phyloP scores from a whole-genome alignment of 2,888 invertebrate species.

The Dastarcus helophoroides region DNA sequence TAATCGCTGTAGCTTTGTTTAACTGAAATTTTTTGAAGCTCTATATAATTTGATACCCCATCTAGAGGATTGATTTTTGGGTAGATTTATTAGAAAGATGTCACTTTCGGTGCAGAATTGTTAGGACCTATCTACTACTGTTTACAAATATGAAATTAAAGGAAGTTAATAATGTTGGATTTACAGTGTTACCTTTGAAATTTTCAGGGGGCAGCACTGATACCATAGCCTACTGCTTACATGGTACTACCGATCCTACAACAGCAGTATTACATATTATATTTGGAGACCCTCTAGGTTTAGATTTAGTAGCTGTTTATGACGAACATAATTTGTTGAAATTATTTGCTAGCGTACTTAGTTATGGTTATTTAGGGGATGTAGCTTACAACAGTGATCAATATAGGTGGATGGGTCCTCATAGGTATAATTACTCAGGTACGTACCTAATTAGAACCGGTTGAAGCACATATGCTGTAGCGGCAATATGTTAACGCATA shows the following conservation, averaged over 20 bases:
- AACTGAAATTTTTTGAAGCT: no score
- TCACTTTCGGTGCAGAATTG: no score
- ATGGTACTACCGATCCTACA: conserved; percentile 66
- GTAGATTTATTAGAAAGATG: no score
- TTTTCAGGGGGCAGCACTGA: conserved; percentile 56
- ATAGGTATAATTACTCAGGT: conserved; percentile 70
- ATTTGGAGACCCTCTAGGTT: conserved; percentile 58
- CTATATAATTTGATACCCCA: no score
- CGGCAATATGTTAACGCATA: no score
- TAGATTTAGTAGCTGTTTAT: conserved; percentile 66
- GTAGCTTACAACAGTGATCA: conserved; percentile 67
- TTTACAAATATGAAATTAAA: no score
- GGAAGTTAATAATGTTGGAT: no score
- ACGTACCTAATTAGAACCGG: no score
- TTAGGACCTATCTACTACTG: no score
- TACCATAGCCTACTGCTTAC: conserved; percentile 65
- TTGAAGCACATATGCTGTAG: no score
- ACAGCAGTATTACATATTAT: conserved; percentile 76
- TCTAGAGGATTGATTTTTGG: no score
- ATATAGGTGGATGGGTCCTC: conserved; percentile 77
- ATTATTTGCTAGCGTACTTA: conserved; percentile 65
- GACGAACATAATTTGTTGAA: conserved; percentile 48
- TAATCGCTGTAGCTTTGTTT: no score
- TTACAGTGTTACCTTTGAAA: conserved; percentile 2
- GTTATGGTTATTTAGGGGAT: conserved; percentile 80